These are phyloP conservation scores for Temnothorax unifasciatus DNA, from an alignment of 2,888 invertebrate species.

Conservation along the genomic window DNA sequence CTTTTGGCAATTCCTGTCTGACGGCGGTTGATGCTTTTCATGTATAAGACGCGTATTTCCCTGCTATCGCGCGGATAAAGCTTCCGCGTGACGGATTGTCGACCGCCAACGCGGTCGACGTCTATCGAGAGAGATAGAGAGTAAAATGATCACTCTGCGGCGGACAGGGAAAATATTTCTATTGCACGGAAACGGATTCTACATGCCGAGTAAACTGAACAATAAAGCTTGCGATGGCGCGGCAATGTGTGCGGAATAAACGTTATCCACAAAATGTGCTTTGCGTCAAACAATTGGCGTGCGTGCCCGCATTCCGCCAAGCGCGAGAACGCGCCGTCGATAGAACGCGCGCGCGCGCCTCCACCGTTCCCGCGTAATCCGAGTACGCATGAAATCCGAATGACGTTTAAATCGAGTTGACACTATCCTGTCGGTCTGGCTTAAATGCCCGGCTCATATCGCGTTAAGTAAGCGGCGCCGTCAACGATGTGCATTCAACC, in stretches of 20 bases:
- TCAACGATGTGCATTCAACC: constrained; percentile 45
- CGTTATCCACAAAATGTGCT: background rate
- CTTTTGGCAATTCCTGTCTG: background rate
- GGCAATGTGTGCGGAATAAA: constrained; percentile 14
- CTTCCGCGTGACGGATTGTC: background rate
- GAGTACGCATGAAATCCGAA: constrained; percentile 11
- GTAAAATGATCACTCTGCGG: constrained; percentile 8
- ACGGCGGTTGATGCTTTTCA: background rate
- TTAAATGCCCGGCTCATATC: constrained; percentile 39
- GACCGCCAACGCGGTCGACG: background rate
- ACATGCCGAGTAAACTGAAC: background rate
- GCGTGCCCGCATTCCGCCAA: background rate
- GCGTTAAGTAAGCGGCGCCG: constrained; percentile 40
- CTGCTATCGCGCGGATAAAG: background rate
- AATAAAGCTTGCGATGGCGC: background rate
- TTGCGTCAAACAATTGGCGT: constrained; percentile 1
- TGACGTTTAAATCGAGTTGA: constrained; percentile 45
- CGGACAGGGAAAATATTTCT: constrained; percentile 24
- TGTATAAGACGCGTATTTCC: background rate
- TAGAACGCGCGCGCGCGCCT: background rate
- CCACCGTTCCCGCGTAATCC: background rate
- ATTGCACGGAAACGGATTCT: background rate
- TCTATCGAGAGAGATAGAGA: background rate
- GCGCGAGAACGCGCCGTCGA: background rate
- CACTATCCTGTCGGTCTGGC: constrained; percentile 34